Evolutionary conservation across 2,113 vertebrate species (phyloP).

Genomic region (Micromys minutus): DNA sequence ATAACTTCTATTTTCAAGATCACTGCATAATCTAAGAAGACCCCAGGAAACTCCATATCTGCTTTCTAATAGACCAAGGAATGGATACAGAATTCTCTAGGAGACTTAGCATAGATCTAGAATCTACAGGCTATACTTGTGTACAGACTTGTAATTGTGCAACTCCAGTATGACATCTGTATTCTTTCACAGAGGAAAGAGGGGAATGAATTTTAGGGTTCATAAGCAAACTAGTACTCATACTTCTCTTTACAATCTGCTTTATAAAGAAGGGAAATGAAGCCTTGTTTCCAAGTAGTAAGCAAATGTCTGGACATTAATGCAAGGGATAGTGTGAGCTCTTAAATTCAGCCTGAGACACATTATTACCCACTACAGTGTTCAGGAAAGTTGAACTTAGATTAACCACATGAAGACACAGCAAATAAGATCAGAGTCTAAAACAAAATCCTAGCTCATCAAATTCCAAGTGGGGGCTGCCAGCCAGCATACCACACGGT

Average conservation of each 20-base stretch:
- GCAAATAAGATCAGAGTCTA: background rate
- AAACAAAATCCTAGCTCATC: background rate
- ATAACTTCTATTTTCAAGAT: slow-evolving; percentile 10
- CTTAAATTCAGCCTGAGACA: background rate
- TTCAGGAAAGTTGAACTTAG: background rate
- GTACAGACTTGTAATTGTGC: background rate
- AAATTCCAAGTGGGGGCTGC: background rate
- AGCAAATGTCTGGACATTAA: background rate
- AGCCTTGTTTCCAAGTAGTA: background rate
- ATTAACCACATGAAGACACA: background rate
- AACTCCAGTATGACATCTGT: background rate
- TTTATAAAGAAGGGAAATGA: background rate
- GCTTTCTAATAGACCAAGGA: slow-evolving; percentile 23
- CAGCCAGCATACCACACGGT: background rate
- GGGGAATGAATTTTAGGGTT: background rate
- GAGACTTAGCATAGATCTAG: background rate
- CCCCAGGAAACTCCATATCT: background rate
- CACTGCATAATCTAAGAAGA: background rate
- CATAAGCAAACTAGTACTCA: background rate
- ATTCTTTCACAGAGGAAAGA: background rate
- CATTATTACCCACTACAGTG: background rate
- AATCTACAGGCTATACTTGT: background rate
- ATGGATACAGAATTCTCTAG: background rate
- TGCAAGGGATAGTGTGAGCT: background rate
- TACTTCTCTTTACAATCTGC: background rate